Percentiles rank a stretch among this genome's conserved stretches.
Evolutionary conservation across 64 coral and sea anemone species (phyloP).

Genomic region (Stichodactyla helianthus): DNA sequence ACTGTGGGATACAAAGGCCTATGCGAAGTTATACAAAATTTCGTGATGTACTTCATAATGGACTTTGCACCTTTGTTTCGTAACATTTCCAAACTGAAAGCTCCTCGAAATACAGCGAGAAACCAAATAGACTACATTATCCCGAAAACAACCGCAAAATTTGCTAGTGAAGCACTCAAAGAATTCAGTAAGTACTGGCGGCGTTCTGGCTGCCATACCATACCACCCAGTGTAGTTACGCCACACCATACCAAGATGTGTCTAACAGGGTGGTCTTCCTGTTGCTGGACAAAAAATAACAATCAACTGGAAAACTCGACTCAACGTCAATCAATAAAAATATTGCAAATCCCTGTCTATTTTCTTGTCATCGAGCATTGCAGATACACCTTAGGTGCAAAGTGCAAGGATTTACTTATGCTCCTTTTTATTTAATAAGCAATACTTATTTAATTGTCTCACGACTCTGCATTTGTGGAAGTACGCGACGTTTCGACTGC

Average conservation of each 20-base stretch:
- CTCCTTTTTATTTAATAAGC: no score
- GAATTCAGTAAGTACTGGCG: not conserved
- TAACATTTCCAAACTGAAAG: not conserved
- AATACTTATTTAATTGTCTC: no score
- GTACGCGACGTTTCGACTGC: no score
- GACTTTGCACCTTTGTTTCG: not conserved
- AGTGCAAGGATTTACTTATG: not conserved
- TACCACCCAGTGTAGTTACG: not conserved
- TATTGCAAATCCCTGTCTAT: conserved; percentile 5
- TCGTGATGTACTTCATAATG: not conserved
- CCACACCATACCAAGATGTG: not conserved
- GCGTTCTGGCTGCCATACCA: not conserved
- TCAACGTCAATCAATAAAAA: not conserved
- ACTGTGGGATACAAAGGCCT: no score
- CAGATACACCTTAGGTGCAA: not conserved
- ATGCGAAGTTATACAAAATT: not conserved
- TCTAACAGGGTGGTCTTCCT: not conserved
- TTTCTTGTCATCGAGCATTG: not conserved
- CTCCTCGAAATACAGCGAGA: not conserved
- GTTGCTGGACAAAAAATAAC: conserved; percentile 17
- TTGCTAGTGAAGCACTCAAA: not conserved
- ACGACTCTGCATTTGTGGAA: no score
- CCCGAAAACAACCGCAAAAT: not conserved
- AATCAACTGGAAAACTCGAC: not conserved
- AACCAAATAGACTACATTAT: not conserved